A percentile compares a stretch with the other conserved stretches of the same genome.
phyloP scores from a whole-genome alignment of 1,140 invertebrate genomes.

The Pteromalus puparum region DNA sequence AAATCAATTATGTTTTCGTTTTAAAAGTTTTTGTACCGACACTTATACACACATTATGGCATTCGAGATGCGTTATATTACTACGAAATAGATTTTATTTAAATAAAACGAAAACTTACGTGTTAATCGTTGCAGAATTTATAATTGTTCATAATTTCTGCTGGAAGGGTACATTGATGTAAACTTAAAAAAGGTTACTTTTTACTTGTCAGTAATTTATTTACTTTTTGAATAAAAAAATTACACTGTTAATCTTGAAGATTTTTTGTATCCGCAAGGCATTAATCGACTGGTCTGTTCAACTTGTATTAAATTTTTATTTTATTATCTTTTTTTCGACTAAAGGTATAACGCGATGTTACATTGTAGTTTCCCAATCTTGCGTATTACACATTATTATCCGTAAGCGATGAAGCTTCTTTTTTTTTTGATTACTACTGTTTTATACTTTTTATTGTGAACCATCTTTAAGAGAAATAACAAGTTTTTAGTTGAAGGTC shows the following conservation, averaged over 20 bases:
- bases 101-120: constrained; percentile 18
- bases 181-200: constrained; percentile 25
- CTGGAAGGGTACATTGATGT: constrained; percentile 14
- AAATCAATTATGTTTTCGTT: constrained; percentile 47
- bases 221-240: constrained; percentile 36
- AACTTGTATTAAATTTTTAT: background rate
- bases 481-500: background rate
- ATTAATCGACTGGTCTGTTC: background rate
- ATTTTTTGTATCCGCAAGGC: background rate
- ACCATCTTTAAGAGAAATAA: background rate
- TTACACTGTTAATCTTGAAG: background rate
- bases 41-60: constrained; percentile 18
- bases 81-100: constrained; percentile 46
- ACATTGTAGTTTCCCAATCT: constrained; percentile 10
- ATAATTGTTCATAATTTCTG: constrained; percentile 45
- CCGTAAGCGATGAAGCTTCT: background rate
- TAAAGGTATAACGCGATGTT: background rate
- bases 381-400: background rate
- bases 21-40: constrained; percentile 44
- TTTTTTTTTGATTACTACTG: constrained; percentile 33
- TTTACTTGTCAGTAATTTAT: constrained; percentile 45
- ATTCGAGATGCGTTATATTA: constrained; percentile 35
- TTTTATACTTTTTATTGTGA: constrained; percentile 37
- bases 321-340: background rate
- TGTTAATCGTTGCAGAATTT: constrained; percentile 33